These are phyloP conservation scores for Aradophagus sp. DNA, from an alignment of 1,140 invertebrate genomes.

Conservation along the genomic window DNA sequence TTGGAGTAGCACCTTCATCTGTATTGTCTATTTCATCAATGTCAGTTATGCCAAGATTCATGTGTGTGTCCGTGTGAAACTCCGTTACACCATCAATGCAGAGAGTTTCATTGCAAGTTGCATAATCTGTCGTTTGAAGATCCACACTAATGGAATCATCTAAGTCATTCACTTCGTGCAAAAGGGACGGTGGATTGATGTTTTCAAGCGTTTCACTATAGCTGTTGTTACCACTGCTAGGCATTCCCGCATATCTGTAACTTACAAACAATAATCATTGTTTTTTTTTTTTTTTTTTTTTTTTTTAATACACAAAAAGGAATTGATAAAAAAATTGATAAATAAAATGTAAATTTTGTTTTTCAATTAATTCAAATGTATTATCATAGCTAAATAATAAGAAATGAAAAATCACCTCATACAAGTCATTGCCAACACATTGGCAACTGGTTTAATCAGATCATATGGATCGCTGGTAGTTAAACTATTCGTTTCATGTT, in stretches of 20 bases:
- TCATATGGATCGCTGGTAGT: slow-evolving; percentile 67
- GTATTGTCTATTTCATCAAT: slow-evolving; percentile 69
- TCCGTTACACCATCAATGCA: slow-evolving; percentile 67
- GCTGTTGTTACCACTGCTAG: slow-evolving; percentile 70
- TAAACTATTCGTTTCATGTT: slow-evolving; percentile 64
- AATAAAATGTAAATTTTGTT: too few relatives aligned
- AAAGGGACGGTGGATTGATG: slow-evolving; percentile 79
- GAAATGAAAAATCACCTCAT: slow-evolving; percentile 58
- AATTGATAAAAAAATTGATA: neutral
- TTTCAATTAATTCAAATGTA: too few relatives aligned
- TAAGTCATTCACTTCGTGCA: slow-evolving; percentile 78
- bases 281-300: too few relatives aligned
- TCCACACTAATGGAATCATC: slow-evolving; percentile 79
- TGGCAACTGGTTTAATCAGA: slow-evolving; percentile 69
- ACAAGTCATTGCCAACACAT: slow-evolving; percentile 68
- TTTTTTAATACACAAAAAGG: too few relatives aligned
- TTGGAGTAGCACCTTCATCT: slow-evolving; percentile 75
- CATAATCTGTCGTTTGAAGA: slow-evolving; percentile 74
- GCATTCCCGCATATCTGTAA: slow-evolving; percentile 68
- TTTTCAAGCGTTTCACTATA: slow-evolving; percentile 79
- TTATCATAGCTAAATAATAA: too few relatives aligned
- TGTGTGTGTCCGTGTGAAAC: slow-evolving; percentile 65
- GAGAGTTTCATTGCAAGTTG: slow-evolving; percentile 76
- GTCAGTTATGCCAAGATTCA: slow-evolving; percentile 54
- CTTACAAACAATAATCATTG: too few relatives aligned